Evolutionary conservation across 2,888 invertebrate species (phyloP).

Genomic region (Eupithecia tripunctaria): DNA sequence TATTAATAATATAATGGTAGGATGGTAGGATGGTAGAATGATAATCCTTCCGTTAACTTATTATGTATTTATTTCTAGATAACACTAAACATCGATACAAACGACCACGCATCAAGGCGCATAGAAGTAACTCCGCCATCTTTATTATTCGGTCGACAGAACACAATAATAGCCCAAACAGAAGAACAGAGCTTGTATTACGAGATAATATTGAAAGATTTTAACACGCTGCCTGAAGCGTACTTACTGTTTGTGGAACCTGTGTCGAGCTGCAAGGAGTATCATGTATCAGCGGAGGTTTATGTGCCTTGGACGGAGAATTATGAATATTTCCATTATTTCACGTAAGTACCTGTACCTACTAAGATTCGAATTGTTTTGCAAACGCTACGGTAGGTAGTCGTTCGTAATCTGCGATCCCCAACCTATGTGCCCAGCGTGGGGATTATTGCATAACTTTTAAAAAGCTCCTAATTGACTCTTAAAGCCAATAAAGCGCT

Average conservation of each 20-base stretch:
- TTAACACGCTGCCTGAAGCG: conserved; percentile 85
- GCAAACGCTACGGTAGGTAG: too few species aligned
- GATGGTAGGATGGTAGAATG: too few species aligned
- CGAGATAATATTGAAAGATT: conserved; percentile 83
- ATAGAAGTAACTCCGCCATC: conserved; percentile 71
- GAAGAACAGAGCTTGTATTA: conserved; percentile 85
- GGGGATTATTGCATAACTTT: too few species aligned
- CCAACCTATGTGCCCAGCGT: too few species aligned
- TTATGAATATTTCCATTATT: conserved; percentile 84
- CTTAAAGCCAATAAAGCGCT: too few species aligned
- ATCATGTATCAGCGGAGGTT: conserved; percentile 86
- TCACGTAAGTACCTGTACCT: conserved; percentile 84
- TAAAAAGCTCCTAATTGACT: too few species aligned
- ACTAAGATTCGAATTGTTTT: too few species aligned
- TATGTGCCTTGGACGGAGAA: conserved; percentile 88
- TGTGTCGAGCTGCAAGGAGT: conserved; percentile 69
- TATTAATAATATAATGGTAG: too few species aligned
- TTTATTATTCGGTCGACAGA: conserved; percentile 56
- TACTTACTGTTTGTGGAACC: conserved; percentile 86
- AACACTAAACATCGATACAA: conserved; percentile 86
- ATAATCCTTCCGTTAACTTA: background rate
- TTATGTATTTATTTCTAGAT: conserved; percentile 74
- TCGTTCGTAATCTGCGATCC: too few species aligned
- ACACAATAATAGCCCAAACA: conserved; percentile 80
- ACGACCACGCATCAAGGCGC: conserved; percentile 75